A percentile compares a stretch with the other conserved stretches of the same genome.
These are phyloP conservation scores for Smutsia temminckii DNA, from an alignment of 2,797 vertebrate species.

Conservation along the genomic window DNA sequence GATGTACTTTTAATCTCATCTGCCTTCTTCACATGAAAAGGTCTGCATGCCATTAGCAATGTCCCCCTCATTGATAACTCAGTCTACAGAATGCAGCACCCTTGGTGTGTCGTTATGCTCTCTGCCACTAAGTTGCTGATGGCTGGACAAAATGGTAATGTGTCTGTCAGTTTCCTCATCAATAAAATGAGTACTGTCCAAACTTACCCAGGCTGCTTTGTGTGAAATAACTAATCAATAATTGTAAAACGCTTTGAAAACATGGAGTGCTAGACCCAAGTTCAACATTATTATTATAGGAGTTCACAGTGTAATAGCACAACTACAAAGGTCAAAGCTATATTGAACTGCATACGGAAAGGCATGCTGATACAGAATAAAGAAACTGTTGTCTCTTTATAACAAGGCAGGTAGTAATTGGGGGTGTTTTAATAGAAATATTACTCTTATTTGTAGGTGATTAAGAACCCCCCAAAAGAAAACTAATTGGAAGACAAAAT, in stretches of 20 bases:
- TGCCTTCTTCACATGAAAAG: not conserved
- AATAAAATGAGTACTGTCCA: slow-evolving; percentile 59
- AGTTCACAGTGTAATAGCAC: slow-evolving; percentile 54
- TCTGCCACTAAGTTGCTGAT: not conserved
- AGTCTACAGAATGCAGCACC: not conserved
- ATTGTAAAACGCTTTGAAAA: slow-evolving; percentile 66
- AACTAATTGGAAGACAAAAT: not conserved
- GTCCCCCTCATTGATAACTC: not conserved
- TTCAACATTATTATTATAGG: slow-evolving; percentile 49
- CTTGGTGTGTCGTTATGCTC: not conserved
- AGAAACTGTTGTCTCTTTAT: slow-evolving; percentile 6
- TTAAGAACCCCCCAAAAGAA: not conserved
- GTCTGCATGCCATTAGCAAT: not conserved
- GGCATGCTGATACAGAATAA: not conserved
- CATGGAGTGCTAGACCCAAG: slow-evolving; percentile 41
- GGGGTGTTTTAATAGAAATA: not conserved
- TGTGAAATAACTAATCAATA: slow-evolving; percentile 68
- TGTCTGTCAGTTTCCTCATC: slow-evolving; percentile 38
- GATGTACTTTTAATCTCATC: not conserved
- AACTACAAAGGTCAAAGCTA: slow-evolving; percentile 64
- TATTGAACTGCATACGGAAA: slow-evolving; percentile 40
- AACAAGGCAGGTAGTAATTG: not conserved
- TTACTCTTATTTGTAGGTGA: not conserved
- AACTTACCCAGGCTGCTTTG: not conserved
- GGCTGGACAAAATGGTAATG: not conserved